Evolutionary conservation across 2,888 invertebrate species (phyloP).

Genomic region (Acronicta psi): DNA sequence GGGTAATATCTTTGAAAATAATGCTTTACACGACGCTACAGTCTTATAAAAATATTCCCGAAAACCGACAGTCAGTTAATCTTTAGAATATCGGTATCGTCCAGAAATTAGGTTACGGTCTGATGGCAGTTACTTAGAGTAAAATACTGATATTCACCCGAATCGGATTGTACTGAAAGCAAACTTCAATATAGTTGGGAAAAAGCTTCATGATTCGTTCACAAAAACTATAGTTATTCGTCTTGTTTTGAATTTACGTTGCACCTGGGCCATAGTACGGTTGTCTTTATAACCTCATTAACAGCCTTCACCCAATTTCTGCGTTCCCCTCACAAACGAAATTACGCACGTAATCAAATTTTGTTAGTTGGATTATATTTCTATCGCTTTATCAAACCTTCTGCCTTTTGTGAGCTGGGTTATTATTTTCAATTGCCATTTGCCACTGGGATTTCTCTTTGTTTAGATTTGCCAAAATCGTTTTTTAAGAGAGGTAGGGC

Average conservation of each 20-base stretch:
- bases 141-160: no score
- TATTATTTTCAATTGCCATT: slow-evolving; percentile 29
- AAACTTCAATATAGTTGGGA: no score
- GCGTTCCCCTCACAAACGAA: slow-evolving; percentile 34
- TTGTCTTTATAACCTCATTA: slow-evolving; percentile 36
- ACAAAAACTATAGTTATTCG: neutral
- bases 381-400: slow-evolving; percentile 45
- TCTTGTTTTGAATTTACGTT: slow-evolving; percentile 3
- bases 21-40: no score
- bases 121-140: no score
- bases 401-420: slow-evolving; percentile 29
- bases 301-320: slow-evolving; percentile 43
- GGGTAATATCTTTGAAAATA: no score
- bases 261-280: slow-evolving; percentile 25
- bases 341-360: slow-evolving; percentile 48
- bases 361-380: slow-evolving; percentile 49
- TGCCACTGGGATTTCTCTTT: slow-evolving; percentile 11
- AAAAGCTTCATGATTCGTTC: no score
- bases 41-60: no score
- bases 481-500: no score
- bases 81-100: no score
- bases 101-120: no score
- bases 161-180: no score
- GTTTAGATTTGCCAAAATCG: neutral
- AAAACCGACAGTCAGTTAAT: no score